Conservation (phyloP, 1,140 invertebrate genomes). For the Sarcophaga bullata region DNA sequence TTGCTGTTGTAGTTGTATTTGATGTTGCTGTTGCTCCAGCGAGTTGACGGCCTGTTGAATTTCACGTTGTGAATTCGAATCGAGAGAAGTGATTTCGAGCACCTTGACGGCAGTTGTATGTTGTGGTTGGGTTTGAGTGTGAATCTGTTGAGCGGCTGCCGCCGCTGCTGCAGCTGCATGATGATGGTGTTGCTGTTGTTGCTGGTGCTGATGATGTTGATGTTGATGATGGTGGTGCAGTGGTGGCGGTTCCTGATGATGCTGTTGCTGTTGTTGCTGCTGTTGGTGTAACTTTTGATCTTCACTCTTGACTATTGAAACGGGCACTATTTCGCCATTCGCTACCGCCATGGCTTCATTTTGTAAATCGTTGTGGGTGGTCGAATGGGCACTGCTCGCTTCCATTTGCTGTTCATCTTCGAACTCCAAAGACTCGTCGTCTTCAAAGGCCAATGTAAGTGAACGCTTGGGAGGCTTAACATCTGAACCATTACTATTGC, state of each 20-base stretch:
- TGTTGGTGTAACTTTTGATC: conserved; percentile 49
- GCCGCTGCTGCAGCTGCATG: conserved; percentile 46
- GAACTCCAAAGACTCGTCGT: conserved; percentile 60
- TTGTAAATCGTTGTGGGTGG: conserved; percentile 20
- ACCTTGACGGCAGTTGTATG: conserved; percentile 57
- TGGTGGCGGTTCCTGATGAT: conserved; percentile 44
- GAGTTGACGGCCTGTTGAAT: conserved; percentile 64
- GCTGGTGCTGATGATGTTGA: conserved; percentile 43
- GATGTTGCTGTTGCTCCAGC: conserved; percentile 60
- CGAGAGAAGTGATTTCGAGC: conserved; percentile 60
- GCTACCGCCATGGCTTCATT: conserved; percentile 52
- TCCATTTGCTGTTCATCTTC: conserved; percentile 56
- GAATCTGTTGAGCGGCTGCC: conserved; percentile 47
- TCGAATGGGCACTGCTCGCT: conserved; percentile 9
- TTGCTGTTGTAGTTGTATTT: conserved; percentile 56
- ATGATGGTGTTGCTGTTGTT: conserved; percentile 44
- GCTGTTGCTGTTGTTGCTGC: conserved; percentile 48
- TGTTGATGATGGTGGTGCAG: conserved; percentile 33
- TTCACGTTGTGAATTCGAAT: conserved; percentile 62
- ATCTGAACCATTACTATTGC: not conserved
- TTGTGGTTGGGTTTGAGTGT: conserved; percentile 43
- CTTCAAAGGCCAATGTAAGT: conserved; percentile 54
- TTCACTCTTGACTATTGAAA: conserved; percentile 51
- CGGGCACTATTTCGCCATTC: conserved; percentile 57
- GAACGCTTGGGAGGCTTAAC: conserved; percentile 52